phyloP scores from a whole-genome alignment of 2,797 vertebrate species.

The Siniperca obscura region DNA sequence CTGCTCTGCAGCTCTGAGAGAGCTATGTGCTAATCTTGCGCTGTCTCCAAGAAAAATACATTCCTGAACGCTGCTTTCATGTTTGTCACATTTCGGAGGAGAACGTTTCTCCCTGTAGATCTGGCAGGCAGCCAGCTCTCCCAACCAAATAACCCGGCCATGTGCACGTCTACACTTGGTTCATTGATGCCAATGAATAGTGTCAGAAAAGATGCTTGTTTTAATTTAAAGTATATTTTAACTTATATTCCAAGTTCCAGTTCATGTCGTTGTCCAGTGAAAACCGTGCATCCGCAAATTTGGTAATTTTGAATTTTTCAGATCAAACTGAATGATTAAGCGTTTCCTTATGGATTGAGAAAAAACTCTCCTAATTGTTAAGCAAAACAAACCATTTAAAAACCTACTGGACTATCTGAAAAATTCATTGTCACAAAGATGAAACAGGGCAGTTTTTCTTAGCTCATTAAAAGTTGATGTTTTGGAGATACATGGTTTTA shows the following conservation, averaged over 20 bases:
- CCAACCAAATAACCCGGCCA: too few relatives aligned
- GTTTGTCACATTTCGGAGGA: conserved; percentile 76
- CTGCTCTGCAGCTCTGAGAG: conserved; percentile 57
- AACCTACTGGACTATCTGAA: neutral
- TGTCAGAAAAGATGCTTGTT: neutral
- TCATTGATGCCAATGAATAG: neutral
- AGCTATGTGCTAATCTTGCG: conserved; percentile 73
- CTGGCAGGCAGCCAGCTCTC: too few relatives aligned
- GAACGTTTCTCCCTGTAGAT: too few relatives aligned
- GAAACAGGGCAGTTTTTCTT: neutral
- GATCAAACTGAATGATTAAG: too few relatives aligned
- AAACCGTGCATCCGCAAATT: neutral
- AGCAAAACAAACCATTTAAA: neutral
- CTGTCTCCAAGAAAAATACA: conserved; percentile 79
- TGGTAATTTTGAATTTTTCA: neutral
- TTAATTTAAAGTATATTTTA: neutral
- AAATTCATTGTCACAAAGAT: neutral
- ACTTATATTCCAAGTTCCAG: neutral
- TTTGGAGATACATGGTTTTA: neutral
- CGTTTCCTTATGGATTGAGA: neutral
- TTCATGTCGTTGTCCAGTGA: neutral
- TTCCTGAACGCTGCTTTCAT: conserved; percentile 77
- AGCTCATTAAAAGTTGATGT: neutral
- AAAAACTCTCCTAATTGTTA: neutral
- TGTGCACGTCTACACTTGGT: neutral